A percentile compares a stretch with the other conserved stretches of the same genome.
phyloP scores from a whole-genome alignment of 2,888 invertebrate genomes.

The Oscheius myriophilus region DNA sequence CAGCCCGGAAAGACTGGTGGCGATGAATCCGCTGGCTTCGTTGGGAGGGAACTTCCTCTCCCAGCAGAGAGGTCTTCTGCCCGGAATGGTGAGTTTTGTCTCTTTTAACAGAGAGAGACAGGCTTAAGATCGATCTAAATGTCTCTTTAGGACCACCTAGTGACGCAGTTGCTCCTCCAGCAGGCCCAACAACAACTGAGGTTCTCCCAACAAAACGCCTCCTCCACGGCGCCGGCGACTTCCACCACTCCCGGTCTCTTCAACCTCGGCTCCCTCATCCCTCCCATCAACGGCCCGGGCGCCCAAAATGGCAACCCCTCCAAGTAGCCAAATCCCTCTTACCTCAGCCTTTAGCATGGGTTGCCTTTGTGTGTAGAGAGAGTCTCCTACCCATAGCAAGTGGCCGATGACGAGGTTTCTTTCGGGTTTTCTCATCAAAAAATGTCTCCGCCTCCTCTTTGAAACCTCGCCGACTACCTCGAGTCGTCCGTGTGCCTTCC shows the following conservation, averaged over 20 bases:
- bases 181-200: constrained; percentile 11
- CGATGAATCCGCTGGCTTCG: constrained; percentile 4
- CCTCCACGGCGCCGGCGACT: not conserved
- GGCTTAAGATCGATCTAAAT: not conserved
- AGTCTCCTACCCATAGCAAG: constrained; percentile 2
- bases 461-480: too few relatives aligned
- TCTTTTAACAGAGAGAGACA: too few relatives aligned
- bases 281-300: constrained; percentile 22
- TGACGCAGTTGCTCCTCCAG: constrained; percentile 14
- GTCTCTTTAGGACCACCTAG: constrained; percentile 9
- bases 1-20: constrained; percentile 23
- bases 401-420: constrained; percentile 25
- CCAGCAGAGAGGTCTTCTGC: not conserved
- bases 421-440: constrained; percentile 14
- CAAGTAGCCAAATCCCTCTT: constrained; percentile 18
- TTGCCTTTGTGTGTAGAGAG: constrained; percentile 8
- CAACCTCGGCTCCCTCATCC: constrained; percentile 4
- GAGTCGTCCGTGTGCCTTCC: too few relatives aligned
- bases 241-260: constrained; percentile 3
- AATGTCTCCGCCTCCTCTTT: too few relatives aligned
- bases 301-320: constrained; percentile 19
- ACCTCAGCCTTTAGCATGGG: constrained; percentile 9
- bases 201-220: not conserved
- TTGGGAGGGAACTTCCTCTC: not conserved
- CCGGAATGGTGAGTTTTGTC: not conserved